Percentiles rank a stretch among this genome's conserved stretches.
Evolutionary conservation across 2,797 vertebrate genomes (phyloP).

Genomic region (Tarsius wallacei): DNA sequence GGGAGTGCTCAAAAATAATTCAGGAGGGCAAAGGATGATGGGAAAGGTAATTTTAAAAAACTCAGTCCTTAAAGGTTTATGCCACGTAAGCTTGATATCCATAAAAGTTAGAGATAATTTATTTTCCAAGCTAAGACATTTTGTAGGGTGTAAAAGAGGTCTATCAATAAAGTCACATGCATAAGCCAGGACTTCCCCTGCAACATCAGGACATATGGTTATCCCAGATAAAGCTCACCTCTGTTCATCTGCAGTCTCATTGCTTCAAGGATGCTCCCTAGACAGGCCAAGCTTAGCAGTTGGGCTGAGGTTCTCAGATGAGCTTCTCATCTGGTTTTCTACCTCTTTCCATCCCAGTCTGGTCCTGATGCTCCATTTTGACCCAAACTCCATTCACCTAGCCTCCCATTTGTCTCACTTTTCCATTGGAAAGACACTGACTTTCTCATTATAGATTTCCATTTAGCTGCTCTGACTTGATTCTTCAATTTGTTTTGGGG

Average conservation of each 20-base stretch:
- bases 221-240: background rate
- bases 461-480: background rate
- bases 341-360: background rate
- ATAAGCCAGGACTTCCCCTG: background rate
- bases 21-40: background rate
- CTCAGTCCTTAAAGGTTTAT: background rate
- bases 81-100: background rate
- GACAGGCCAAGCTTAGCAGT: background rate
- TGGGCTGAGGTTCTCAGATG: background rate
- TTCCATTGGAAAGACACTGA: background rate
- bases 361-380: background rate
- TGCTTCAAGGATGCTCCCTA: background rate
- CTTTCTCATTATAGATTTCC: background rate
- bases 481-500: background rate
- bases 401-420: background rate
- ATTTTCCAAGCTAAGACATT: background rate
- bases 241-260: background rate
- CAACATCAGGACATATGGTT: background rate
- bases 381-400: background rate
- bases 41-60: background rate
- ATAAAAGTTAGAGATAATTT: slow-evolving; percentile 9
- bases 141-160: background rate
- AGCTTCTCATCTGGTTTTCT: background rate
- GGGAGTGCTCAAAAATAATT: background rate
- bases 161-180: background rate